Base-by-base conservation (phyloP, 2,888 invertebrate genomes). In the Abrostola tripartita region DNA sequence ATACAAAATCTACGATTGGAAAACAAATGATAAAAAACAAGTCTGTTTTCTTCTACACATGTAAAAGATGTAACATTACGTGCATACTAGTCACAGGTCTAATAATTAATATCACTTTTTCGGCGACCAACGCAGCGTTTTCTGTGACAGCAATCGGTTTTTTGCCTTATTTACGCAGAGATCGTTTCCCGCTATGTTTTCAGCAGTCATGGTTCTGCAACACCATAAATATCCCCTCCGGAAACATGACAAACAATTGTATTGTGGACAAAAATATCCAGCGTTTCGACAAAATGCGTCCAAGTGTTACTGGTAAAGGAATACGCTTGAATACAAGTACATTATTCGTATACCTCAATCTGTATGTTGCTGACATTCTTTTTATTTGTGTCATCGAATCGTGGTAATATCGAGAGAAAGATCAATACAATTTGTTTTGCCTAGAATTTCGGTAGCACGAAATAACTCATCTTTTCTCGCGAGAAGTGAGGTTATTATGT, bases 201-300 rank as follows among this genome's bases (percentile, higher is more conserved):
- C 83, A 83, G 75, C 78, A 81, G 80, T 81, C 87, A 84, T 85
- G 79, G 81, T 80, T 77, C 78, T 82, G 85, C 82, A 81, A 71
- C 65, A 83, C 85, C 82, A 87, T 90, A 89, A 90, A 90, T 88
- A 83, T 85, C 79, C 82, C 78, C 78, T 74, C 85, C 89, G 89
- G 90, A 90, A 88, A 86, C 87, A 86, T 89, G 88, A 87, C 89
- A 87, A 88, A 89, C 90, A 88, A 90, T 89, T 86, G 88, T 85
- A 84, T 83, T 82, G 85, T 85, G 74, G 81, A 79, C 82, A 84
- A 85, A 88, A 88, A 74, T 74, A 88, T 86, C 85, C 81, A 79
- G 71, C 78, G 78, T 80, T 81, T 79, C 82, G 74, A 79, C 66
- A 62, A 66, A 72, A 69, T 63, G 63, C 59, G 51, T 54, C 68